A percentile compares a stretch with the other conserved stretches of the same genome.
These are phyloP conservation scores for Argyra leucocephala DNA, from an alignment of 2,888 invertebrate genomes.

Conservation along the genomic window DNA sequence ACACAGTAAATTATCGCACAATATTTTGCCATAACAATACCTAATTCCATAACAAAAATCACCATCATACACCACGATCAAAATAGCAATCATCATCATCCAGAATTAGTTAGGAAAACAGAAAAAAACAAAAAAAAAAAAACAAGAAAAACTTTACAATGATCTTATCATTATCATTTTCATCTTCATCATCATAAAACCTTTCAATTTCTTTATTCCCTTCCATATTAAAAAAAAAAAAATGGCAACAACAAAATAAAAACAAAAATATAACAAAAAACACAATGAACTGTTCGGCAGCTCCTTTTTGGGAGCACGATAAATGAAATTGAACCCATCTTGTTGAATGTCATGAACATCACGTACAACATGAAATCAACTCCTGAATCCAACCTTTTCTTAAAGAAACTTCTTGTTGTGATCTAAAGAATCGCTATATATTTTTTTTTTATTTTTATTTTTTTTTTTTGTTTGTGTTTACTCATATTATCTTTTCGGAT, in stretches of 20 bases:
- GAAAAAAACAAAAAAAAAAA: too few relatives aligned
- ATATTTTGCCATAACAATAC: not conserved
- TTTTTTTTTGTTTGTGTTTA: too few relatives aligned
- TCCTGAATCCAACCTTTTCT: not conserved
- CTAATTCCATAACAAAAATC: too few relatives aligned
- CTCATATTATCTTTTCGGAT: too few relatives aligned
- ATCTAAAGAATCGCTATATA: too few relatives aligned
- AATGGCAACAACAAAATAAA: too few relatives aligned
- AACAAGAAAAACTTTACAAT: not conserved
- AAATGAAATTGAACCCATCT: conserved; percentile 1
- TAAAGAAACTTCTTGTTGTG: not conserved
- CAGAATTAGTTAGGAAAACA: too few relatives aligned
- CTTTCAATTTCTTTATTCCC: not conserved
- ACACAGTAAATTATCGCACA: conserved; percentile 1
- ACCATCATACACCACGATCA: not conserved
- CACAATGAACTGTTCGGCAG: not conserved
- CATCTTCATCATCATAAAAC: not conserved
- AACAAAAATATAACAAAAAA: too few relatives aligned
- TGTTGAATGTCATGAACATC: conserved; percentile 7
- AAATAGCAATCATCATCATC: not conserved
- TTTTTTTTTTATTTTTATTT: too few relatives aligned
- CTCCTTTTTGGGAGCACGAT: not conserved
- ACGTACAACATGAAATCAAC: not conserved
- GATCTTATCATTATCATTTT: not conserved
- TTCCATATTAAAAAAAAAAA: not conserved